Evolutionary conservation across 2,797 vertebrate genomes (phyloP), one percentile per base, ranked within the genome.

Genomic region (Sebastes baramenuke): DNA sequence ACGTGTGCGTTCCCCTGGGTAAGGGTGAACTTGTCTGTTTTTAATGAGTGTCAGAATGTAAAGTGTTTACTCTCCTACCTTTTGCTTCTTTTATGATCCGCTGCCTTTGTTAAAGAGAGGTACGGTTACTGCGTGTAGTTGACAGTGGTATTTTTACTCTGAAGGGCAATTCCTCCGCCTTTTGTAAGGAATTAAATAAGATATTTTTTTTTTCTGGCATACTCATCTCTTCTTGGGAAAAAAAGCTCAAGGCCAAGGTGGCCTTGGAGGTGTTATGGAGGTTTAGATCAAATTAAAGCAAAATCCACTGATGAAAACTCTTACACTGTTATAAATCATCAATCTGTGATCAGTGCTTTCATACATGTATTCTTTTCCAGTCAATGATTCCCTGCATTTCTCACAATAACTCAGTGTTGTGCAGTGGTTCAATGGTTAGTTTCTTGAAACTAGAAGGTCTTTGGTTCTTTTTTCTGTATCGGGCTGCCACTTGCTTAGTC

Each of bases 1-100:
- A 91, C 80, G 86, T 78, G 82, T 77, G 72, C 83, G 80, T 82
- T 88, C 84, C 77, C 79, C 60, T 1, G 66, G 79, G 82, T 86
- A 79, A 84, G 82, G 82, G 79, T 72, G 79, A 86, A 82, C 89
- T 80, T 87, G 85, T 92, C 88, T 81, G 83, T 76, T 92, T 94
- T 91, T 95, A 94, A 94, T 91, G 93, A 93, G 89, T 80, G 83
- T 88, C 86, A 89, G 84, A 82, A 93, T 88, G 89, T 92, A 90
- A 91, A 93, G 90, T 93, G 90, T 95, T 94, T 93, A 91, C 88
- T 83, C 80, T 83, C 55, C 87, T 83, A 68, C 82, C 86, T 87
- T 91, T 82, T 60, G 75, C 79, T 73, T 83, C 88, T 92, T 91
- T 92, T 75, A 86, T 84, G 82, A 80, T 72, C 20, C 4, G 22